Conservation (phyloP, 2,888 invertebrate genomes). For the Cryptus viduatorius region DNA sequence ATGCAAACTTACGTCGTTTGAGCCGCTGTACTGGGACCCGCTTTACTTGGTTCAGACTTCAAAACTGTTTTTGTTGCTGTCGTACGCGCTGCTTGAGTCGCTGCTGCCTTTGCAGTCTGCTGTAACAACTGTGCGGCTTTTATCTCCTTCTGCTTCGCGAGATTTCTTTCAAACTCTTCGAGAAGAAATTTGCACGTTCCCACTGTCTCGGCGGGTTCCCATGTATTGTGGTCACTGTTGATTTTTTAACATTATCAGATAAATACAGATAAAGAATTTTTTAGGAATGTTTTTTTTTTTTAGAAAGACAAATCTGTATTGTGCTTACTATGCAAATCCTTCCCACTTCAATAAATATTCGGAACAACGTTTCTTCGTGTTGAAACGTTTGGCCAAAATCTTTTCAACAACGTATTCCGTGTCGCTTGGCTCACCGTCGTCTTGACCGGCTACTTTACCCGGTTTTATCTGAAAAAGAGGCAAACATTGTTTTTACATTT, state of each 20-base stretch:
- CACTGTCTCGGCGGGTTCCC: slow-evolving; percentile 93
- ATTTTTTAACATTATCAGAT: background rate
- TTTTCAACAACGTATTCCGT: slow-evolving; percentile 93
- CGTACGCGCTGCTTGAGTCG: slow-evolving; percentile 40
- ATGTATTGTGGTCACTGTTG: slow-evolving; percentile 91
- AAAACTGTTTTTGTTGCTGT: slow-evolving; percentile 76
- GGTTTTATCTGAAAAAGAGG: slow-evolving; percentile 76
- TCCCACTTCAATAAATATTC: slow-evolving; percentile 96
- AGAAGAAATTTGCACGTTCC: slow-evolving; percentile 91
- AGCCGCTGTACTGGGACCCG: slow-evolving; percentile 81
- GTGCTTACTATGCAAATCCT: slow-evolving; percentile 90
- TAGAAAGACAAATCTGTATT: slow-evolving; percentile 29
- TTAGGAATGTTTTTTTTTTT: slow-evolving; percentile 33
- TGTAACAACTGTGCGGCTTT: slow-evolving; percentile 75
- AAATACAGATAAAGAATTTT: slow-evolving; percentile 23
- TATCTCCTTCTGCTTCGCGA: slow-evolving; percentile 91
- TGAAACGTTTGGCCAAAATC: slow-evolving; percentile 93
- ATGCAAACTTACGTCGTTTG: slow-evolving; percentile 78
- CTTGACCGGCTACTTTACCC: slow-evolving; percentile 72
- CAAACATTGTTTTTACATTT: background rate
- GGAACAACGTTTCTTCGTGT: slow-evolving; percentile 90
- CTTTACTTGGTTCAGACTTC: slow-evolving; percentile 79
- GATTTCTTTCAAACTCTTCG: slow-evolving; percentile 92
- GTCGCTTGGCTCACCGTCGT: slow-evolving; percentile 79
- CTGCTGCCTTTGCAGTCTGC: slow-evolving; percentile 63